Conservation (phyloP, 2,113 vertebrate species). For the Brachypodius melanocephalos region DNA sequence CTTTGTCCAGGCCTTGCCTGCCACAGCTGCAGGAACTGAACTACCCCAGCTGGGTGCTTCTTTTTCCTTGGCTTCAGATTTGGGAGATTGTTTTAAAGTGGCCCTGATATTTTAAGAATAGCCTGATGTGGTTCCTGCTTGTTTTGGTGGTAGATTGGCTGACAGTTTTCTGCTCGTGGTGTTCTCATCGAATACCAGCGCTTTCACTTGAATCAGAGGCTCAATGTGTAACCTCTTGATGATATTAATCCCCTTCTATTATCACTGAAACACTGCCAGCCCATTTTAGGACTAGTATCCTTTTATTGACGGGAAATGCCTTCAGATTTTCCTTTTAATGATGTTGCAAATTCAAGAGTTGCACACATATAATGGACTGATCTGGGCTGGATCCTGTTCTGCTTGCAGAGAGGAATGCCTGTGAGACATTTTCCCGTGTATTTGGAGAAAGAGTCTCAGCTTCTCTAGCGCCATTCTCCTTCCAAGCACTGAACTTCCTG, state of each 20-base stretch:
- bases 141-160: neutral
- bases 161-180: neutral
- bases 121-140: neutral
- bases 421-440: neutral
- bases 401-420: neutral
- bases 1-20: neutral
- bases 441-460: neutral
- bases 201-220: neutral
- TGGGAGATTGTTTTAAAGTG: neutral
- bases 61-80: neutral
- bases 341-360: neutral
- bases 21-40: neutral
- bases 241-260: neutral
- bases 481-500: neutral
- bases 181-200: neutral
- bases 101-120: neutral
- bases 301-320: neutral
- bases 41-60: neutral
- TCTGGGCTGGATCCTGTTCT: rapidly evolving
- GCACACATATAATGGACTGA: rapidly evolving
- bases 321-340: neutral
- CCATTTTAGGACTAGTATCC: neutral
- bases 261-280: neutral
- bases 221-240: neutral
- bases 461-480: neutral